Conservation (phyloP, 2,113 vertebrate genomes). For the Meles meles region DNA sequence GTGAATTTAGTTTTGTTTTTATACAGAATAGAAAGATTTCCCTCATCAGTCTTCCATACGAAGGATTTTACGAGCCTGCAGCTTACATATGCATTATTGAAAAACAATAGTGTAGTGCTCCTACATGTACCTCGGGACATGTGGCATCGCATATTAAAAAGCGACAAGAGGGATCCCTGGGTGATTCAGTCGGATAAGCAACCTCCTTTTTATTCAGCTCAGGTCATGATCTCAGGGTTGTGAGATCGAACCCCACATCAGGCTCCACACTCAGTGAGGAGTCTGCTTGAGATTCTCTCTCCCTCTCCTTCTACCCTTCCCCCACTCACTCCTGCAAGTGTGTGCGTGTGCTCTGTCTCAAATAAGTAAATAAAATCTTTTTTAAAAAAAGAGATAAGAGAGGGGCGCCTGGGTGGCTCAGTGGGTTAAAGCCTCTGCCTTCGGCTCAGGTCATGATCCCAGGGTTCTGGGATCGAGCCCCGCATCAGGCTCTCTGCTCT, state of each 20-base stretch:
- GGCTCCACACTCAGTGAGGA: background rate
- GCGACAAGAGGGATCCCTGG: too few relatives aligned
- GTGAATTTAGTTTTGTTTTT: conserved; percentile 89
- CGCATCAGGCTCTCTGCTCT: too few relatives aligned
- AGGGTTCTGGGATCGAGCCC: too few relatives aligned
- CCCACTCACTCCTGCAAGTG: too few relatives aligned
- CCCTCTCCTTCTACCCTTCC: background rate
- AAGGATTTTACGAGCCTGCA: conserved; percentile 83
- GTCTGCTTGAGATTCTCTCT: background rate
- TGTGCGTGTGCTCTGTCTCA: too few relatives aligned
- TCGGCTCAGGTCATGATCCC: too few relatives aligned
- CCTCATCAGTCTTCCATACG: conserved; percentile 85
- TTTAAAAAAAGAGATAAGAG: background rate
- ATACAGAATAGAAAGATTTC: conserved; percentile 91
- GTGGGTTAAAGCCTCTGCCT: too few relatives aligned
- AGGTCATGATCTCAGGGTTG: background rate
- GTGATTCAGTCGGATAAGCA: too few relatives aligned
- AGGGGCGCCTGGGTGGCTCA: too few relatives aligned
- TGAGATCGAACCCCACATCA: background rate
- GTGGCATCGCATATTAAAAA: conserved; percentile 55
- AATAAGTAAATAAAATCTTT: background rate
- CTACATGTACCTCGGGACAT: conserved; percentile 67
- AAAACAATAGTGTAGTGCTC: conserved; percentile 65
- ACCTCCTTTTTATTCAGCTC: background rate
- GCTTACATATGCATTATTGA: conserved; percentile 55